Evolutionary conservation across 2,888 invertebrate species (phyloP).

Genomic region (Cheilosia pagana): DNA sequence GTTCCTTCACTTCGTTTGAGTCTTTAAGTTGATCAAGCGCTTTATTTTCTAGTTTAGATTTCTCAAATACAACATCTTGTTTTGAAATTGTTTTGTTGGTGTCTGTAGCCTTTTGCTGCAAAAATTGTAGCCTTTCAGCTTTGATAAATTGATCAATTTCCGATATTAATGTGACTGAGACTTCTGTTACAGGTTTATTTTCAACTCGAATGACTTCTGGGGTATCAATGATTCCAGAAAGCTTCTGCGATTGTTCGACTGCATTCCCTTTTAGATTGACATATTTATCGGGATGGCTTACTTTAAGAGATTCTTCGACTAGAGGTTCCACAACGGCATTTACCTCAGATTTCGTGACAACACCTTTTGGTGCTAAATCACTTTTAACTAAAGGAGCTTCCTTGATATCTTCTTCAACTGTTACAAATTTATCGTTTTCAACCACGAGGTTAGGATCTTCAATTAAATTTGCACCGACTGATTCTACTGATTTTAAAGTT

Average conservation of each 20-base stretch:
- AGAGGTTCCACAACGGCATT: too few relatives aligned
- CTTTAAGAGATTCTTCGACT: too few relatives aligned
- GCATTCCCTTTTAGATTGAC: too few relatives aligned
- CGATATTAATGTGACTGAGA: not conserved
- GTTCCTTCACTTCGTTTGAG: not conserved
- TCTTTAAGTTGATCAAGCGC: not conserved
- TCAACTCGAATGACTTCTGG: too few relatives aligned
- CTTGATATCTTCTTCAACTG: too few relatives aligned
- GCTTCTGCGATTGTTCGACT: too few relatives aligned
- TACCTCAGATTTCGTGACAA: too few relatives aligned
- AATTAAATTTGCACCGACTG: not conserved
- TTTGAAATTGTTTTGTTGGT: not conserved
- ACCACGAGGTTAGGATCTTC: not conserved
- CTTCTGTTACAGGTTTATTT: too few relatives aligned
- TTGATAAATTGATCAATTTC: conserved; percentile 26
- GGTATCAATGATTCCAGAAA: too few relatives aligned
- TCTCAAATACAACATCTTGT: not conserved
- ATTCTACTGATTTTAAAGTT: not conserved
- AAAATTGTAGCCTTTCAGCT: not conserved
- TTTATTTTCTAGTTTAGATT: not conserved
- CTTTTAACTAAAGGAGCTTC: not conserved
- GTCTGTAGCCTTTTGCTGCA: not conserved
- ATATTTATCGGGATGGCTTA: too few relatives aligned
- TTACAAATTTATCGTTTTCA: not conserved
- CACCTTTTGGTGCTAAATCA: too few relatives aligned